Evolutionary conservation across 2,113 vertebrate species (phyloP).

Genomic region (Ursus arctos): DNA sequence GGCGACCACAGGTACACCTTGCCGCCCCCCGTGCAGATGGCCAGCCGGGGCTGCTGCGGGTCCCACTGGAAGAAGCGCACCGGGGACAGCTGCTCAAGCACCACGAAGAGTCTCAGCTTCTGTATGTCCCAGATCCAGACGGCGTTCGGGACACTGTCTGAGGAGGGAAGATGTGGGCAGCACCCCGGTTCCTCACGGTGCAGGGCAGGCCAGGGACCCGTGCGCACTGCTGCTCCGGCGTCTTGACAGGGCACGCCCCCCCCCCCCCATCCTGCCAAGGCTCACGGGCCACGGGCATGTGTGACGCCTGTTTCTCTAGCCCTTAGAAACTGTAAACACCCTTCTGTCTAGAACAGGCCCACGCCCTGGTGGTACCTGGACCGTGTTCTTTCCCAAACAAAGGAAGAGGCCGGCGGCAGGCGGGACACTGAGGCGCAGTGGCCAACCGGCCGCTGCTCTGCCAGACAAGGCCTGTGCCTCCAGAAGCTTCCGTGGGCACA

Average conservation of each 20-base stretch:
- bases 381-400: too few relatives aligned
- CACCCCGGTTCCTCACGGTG: accelerated
- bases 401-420: not conserved
- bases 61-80: conserved; percentile 96
- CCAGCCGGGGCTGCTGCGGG: conserved; percentile 91
- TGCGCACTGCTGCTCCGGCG: accelerated
- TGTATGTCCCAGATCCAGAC: conserved; percentile 97
- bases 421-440: not conserved
- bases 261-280: not conserved
- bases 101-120: conserved; percentile 91
- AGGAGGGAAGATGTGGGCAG: accelerated
- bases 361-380: accelerated
- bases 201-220: not conserved
- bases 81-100: conserved; percentile 92
- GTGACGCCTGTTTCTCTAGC: not conserved
- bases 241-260: not conserved
- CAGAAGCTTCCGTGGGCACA: not conserved
- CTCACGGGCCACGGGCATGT: not conserved
- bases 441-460: not conserved
- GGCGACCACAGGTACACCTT: conserved; percentile 96
- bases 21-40: conserved; percentile 92
- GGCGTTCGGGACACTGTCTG: conserved; percentile 93
- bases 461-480: not conserved
- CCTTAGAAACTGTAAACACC: not conserved
- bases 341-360: not conserved